Evolutionary conservation across 2,888 invertebrate genomes (phyloP).

Genomic region (Xanthia togata): DNA sequence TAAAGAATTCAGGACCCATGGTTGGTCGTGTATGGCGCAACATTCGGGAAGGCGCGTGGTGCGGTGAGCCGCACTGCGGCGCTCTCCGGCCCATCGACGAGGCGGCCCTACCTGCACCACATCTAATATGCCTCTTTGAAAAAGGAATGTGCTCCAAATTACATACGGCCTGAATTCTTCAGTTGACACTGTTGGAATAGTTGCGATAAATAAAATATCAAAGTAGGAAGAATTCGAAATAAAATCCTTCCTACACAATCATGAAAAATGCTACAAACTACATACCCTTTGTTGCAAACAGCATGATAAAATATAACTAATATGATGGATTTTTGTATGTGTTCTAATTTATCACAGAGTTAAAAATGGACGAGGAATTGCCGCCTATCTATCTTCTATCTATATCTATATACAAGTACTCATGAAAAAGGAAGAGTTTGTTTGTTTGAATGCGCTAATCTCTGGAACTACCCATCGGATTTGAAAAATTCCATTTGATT

Average conservation of each 20-base stretch:
- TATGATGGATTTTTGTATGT: background rate
- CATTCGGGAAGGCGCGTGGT: constrained; percentile 51
- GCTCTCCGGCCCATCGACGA: constrained; percentile 47
- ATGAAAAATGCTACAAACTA: constrained; percentile 2
- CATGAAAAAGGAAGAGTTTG: background rate
- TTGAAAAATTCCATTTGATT: background rate
- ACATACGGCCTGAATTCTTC: constrained; percentile 42
- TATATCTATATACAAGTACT: background rate
- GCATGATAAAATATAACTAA: background rate
- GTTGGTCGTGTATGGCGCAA: constrained; percentile 55
- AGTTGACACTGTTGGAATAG: constrained; percentile 40
- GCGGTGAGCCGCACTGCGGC: constrained; percentile 65
- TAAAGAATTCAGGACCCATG: constrained; percentile 61
- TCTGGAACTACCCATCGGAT: background rate
- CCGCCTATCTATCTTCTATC: background rate
- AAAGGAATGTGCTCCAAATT: constrained; percentile 56
- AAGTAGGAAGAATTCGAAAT: background rate
- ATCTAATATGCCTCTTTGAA: constrained; percentile 54
- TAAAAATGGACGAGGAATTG: background rate
- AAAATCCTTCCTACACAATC: background rate
- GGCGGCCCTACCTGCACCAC: constrained; percentile 66
- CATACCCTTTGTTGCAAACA: background rate
- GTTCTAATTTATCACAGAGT: background rate
- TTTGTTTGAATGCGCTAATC: background rate
- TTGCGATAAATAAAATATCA: constrained; percentile 44